Evolutionary conservation across 2,888 invertebrate species (phyloP).

Genomic region (Iselma pallidipennis): DNA sequence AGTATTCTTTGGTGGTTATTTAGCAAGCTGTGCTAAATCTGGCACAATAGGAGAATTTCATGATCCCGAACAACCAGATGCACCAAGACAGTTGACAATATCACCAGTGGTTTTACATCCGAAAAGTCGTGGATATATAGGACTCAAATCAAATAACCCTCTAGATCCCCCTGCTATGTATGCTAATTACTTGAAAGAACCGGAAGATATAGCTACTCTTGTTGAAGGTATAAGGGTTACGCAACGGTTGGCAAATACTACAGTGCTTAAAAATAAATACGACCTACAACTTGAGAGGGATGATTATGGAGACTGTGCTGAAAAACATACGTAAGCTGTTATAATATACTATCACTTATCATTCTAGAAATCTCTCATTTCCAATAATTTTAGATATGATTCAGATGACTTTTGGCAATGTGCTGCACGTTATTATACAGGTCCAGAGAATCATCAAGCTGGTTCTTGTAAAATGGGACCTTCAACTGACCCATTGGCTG

Average conservation of each 20-base stretch:
- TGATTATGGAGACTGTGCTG: constrained; percentile 58
- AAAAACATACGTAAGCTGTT: constrained; percentile 44
- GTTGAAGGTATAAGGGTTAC: constrained; percentile 66
- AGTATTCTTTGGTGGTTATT: constrained; percentile 67
- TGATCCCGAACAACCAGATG: constrained; percentile 49
- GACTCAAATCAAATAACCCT: constrained; percentile 70
- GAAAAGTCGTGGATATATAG: constrained; percentile 66
- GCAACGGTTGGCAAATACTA: constrained; percentile 62
- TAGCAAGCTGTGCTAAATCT: constrained; percentile 62
- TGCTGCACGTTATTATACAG: constrained; percentile 69
- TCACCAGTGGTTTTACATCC: constrained; percentile 69
- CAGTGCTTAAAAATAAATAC: constrained; percentile 62
- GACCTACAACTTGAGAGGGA: constrained; percentile 59
- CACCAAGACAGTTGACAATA: constrained; percentile 53
- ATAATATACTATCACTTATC: not conserved
- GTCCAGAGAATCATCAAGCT: constrained; percentile 81
- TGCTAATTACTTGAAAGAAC: constrained; percentile 74
- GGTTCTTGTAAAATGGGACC: constrained; percentile 86
- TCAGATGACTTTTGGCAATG: constrained; percentile 78
- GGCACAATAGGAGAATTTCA: constrained; percentile 57
- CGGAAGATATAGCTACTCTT: constrained; percentile 66
- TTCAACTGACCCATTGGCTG: constrained; percentile 68
- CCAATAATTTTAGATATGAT: constrained; percentile 49
- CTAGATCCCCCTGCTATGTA: constrained; percentile 71
- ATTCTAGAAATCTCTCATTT: constrained; percentile 3